A percentile compares a stretch with the other conserved stretches of the same genome.
Conservation (phyloP, 2,888 invertebrate genomes). For the Ophion ventricosus region DNA sequence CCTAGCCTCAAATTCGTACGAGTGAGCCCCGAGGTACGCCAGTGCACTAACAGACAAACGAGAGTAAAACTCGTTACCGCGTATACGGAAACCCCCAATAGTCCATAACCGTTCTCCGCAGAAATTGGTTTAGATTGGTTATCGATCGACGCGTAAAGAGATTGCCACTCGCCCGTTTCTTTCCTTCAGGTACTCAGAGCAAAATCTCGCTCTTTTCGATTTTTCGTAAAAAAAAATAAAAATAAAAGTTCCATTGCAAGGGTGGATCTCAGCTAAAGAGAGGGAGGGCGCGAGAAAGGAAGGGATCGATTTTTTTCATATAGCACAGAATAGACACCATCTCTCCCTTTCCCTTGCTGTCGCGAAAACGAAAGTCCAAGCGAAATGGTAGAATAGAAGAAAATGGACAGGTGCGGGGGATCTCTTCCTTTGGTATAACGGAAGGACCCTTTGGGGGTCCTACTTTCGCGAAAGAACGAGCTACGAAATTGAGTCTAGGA, state of each 20-base stretch:
- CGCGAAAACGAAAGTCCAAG: slow-evolving; percentile 44
- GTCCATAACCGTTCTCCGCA: slow-evolving; percentile 66
- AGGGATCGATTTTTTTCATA: slow-evolving; percentile 28
- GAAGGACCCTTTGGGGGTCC: slow-evolving; percentile 45
- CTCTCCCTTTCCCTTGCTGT: slow-evolving; percentile 15
- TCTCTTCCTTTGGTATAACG: slow-evolving; percentile 26
- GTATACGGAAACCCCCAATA: slow-evolving; percentile 63
- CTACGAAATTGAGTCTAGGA: slow-evolving; percentile 64
- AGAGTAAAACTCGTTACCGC: slow-evolving; percentile 63
- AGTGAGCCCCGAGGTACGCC: slow-evolving; percentile 40
- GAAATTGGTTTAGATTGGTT: slow-evolving; percentile 68
- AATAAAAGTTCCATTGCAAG: slow-evolving; percentile 13
- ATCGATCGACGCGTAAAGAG: slow-evolving; percentile 66
- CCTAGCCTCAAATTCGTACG: slow-evolving; percentile 50
- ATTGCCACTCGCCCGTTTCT: slow-evolving; percentile 62
- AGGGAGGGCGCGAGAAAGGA: not conserved
- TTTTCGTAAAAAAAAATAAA: slow-evolving; percentile 24
- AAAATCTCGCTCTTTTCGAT: slow-evolving; percentile 10
- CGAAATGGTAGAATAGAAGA: slow-evolving; percentile 37
- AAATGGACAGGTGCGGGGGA: slow-evolving; percentile 55
- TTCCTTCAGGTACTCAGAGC: slow-evolving; percentile 35
- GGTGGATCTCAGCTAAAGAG: not conserved
- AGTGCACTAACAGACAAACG: slow-evolving; percentile 41
- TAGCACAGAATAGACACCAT: slow-evolving; percentile 15
- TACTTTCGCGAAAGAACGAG: slow-evolving; percentile 56